Percentiles rank a stretch among this genome's conserved stretches.
These are phyloP conservation scores for Chalcosyrphus nemorum DNA, from an alignment of 2,888 invertebrate species.

Conservation along the genomic window DNA sequence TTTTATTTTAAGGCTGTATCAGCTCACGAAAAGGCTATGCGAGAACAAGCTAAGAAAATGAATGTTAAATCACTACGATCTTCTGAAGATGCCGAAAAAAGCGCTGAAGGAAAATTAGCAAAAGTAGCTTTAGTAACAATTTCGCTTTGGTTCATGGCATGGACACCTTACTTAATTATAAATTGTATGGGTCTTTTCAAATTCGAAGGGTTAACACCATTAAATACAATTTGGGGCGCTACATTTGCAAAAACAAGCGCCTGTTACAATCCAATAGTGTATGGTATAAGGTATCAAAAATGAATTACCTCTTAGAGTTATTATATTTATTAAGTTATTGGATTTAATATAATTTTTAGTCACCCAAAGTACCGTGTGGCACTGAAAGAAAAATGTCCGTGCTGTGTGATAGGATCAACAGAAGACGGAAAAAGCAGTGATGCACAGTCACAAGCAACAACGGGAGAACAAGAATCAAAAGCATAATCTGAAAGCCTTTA, in stretches of 20 bases:
- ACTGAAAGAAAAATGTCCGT: conserved; percentile 85
- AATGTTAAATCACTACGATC: conserved; percentile 94
- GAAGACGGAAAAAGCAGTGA: conserved; percentile 80
- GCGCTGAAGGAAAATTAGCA: conserved; percentile 93
- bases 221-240: conserved; percentile 94
- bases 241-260: conserved; percentile 96
- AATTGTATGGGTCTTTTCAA: conserved; percentile 92
- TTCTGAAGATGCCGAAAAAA: conserved; percentile 89
- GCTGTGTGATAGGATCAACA: conserved; percentile 81
- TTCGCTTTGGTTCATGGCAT: conserved; percentile 94
- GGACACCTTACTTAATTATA: conserved; percentile 94
- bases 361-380: conserved; percentile 86
- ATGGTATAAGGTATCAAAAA: conserved; percentile 89
- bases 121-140: conserved; percentile 96
- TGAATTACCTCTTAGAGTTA: neutral
- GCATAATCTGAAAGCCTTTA: conserved; percentile 76
- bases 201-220: conserved; percentile 87
- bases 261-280: conserved; percentile 95
- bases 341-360: conserved; percentile 77
- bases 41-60: conserved; percentile 97
- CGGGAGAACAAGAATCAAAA: conserved; percentile 79
- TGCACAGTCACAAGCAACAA: conserved; percentile 80
- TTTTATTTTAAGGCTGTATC: conserved; percentile 86
- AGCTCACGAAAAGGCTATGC: conserved; percentile 92
- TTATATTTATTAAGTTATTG: neutral